phyloP scores from a whole-genome alignment of 2,797 vertebrate species.

The Odontamblyopus lacepedii region DNA sequence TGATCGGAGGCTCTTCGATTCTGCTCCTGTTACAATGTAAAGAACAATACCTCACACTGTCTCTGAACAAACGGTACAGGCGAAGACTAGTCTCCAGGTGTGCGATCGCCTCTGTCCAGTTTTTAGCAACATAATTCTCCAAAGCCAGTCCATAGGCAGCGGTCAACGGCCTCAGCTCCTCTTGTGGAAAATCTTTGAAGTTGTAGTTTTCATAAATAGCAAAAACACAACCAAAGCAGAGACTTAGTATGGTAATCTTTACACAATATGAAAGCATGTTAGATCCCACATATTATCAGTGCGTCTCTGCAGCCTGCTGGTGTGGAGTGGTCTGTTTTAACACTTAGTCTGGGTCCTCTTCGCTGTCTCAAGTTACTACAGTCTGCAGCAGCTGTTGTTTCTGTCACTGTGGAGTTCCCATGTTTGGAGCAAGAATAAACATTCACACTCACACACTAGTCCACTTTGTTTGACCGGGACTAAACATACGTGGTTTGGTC shows the following conservation, averaged over 20 bases:
- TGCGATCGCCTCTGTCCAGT: constrained; percentile 83
- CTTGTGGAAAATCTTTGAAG: constrained; percentile 77
- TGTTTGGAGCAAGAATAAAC: constrained; percentile 28
- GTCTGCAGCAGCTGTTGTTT: constrained; percentile 35
- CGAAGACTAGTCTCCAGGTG: constrained; percentile 83
- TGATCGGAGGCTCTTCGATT: constrained; percentile 17
- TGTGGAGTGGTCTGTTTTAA: constrained; percentile 46
- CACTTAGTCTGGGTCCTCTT: constrained; percentile 44
- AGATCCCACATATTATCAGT: constrained; percentile 8
- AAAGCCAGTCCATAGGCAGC: constrained; percentile 78
- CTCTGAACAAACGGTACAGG: constrained; percentile 80
- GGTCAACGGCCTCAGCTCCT: constrained; percentile 80
- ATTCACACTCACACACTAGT: constrained; percentile 9
- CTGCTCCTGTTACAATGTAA: constrained; percentile 58
- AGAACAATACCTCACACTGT: constrained; percentile 82
- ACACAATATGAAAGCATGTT: constrained; percentile 43
- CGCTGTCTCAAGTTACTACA: constrained; percentile 44
- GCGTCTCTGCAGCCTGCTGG: neutral
- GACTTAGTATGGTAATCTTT: constrained; percentile 9
- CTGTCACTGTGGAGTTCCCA: constrained; percentile 13
- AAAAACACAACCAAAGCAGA: constrained; percentile 11
- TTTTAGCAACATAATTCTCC: constrained; percentile 78
- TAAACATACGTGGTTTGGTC: neutral
- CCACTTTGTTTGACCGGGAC: neutral
- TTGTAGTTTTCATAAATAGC: constrained; percentile 83